A percentile compares a stretch with the other conserved stretches of the same genome.
phyloP scores from a whole-genome alignment of 2,888 invertebrate genomes.

The Lydus trimaculatus region DNA sequence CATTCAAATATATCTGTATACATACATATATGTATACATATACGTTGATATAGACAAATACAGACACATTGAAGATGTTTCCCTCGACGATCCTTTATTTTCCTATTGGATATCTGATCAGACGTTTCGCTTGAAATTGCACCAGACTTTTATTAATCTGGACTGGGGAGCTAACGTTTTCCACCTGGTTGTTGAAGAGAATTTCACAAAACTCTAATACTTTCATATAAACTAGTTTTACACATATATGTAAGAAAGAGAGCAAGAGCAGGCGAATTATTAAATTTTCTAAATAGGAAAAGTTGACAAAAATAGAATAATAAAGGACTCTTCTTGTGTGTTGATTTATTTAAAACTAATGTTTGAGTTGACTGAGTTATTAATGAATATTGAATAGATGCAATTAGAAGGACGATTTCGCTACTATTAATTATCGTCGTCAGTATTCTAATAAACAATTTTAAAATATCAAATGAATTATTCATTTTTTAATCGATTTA shows the following conservation, averaged over 20 bases:
- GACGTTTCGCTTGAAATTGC: constrained; percentile 6
- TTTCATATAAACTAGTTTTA: not conserved
- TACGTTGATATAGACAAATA: not conserved
- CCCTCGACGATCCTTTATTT: constrained; percentile 6
- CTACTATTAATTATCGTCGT: constrained; percentile 28
- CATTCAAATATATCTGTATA: not conserved
- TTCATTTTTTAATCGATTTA: constrained; percentile 16
- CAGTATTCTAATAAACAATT: constrained; percentile 21
- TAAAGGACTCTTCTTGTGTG: not conserved
- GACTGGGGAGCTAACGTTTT: not conserved
- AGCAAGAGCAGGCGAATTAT: not conserved
- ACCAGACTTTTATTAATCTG: constrained; percentile 8
- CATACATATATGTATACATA: too few relatives aligned
- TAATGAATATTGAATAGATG: constrained; percentile 32
- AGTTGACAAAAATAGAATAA: not conserved
- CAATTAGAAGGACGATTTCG: constrained; percentile 28
- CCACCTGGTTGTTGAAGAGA: not conserved
- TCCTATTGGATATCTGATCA: constrained; percentile 7
- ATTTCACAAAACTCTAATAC: constrained; percentile 1
- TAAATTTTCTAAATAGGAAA: not conserved
- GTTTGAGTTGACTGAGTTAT: constrained; percentile 24
- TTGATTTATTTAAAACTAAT: constrained; percentile 25
- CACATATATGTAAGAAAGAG: not conserved
- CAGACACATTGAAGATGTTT: constrained; percentile 4
- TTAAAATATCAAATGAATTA: constrained; percentile 17